These are phyloP conservation scores for Pelochelys cantorii DNA, from an alignment of 2,797 vertebrate species.

Conservation along the genomic window DNA sequence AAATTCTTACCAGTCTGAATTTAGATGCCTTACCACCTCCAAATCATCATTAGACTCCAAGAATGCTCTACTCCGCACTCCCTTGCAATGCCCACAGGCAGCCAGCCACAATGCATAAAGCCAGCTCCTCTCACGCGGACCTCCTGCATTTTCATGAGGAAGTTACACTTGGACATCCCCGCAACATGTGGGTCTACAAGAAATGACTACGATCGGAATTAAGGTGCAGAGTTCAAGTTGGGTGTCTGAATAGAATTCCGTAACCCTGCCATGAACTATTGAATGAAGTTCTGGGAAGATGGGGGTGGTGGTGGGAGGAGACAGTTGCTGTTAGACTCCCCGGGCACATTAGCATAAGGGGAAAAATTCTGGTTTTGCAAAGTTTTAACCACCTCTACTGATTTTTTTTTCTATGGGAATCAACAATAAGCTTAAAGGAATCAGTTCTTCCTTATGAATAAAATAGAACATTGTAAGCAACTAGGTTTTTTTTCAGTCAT, in stretches of 20 bases:
- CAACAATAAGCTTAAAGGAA: constrained; percentile 13
- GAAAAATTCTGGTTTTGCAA: constrained; percentile 17
- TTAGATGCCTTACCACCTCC: neutral
- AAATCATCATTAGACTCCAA: neutral
- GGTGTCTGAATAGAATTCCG: neutral
- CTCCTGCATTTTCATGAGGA: neutral
- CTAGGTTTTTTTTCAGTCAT: constrained; percentile 8
- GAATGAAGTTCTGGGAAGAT: constrained; percentile 6
- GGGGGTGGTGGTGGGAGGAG: neutral
- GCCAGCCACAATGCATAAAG: no score
- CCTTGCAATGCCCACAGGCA: neutral
- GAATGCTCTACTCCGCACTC: accelerated
- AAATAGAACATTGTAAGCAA: constrained; percentile 53
- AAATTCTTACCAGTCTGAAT: neutral
- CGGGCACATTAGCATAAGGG: constrained; percentile 24
- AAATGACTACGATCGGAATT: neutral
- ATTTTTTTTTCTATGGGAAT: constrained; percentile 1
- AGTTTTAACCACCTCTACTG: neutral
- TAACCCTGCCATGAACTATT: neutral
- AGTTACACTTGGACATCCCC: neutral
- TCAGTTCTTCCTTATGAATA: constrained; percentile 2
- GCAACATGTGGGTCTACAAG: neutral
- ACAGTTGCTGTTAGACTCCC: neutral
- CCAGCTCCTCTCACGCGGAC: neutral
- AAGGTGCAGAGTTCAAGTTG: neutral